These are phyloP conservation scores for Nysson spinosus DNA, from an alignment of 2,888 invertebrate genomes.

Conservation along the genomic window DNA sequence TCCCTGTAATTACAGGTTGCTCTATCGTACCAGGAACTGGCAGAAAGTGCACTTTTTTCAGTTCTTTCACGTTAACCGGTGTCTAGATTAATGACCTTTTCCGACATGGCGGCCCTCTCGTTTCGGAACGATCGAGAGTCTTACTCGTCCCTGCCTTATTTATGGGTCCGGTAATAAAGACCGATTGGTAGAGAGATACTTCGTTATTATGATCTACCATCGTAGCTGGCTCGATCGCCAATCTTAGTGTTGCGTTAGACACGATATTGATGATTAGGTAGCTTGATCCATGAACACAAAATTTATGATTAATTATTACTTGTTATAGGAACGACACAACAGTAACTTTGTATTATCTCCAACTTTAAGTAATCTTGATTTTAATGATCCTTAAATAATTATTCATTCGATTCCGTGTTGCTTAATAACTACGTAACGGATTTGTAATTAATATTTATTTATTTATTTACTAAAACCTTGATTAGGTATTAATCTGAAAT, in stretches of 20 bases:
- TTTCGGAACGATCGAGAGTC: constrained; percentile 2
- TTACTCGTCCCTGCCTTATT: constrained; percentile 1
- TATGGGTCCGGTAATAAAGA: constrained; percentile 12
- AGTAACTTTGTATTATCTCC: no score
- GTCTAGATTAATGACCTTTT: constrained; percentile 34
- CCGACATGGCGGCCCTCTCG: not conserved
- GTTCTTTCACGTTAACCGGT: constrained; percentile 10
- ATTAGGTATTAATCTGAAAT: no score
- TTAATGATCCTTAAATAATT: no score
- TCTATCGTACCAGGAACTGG: constrained; percentile 30
- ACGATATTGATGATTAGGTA: no score
- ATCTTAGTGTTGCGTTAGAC: not conserved
- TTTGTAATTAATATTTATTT: no score
- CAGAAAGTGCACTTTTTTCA: constrained; percentile 29
- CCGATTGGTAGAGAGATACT: constrained; percentile 4
- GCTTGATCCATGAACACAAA: no score
- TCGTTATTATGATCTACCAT: not conserved
- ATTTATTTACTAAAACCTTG: no score
- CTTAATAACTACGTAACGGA: no score
- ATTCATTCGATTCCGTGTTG: no score
- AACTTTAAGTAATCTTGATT: no score
- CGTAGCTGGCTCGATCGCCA: not conserved
- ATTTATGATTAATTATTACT: no score
- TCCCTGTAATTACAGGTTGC: constrained; percentile 36
- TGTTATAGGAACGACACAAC: no score